phyloP scores from a whole-genome alignment of 2,888 invertebrate species.

The Drosophila crucigera region DNA sequence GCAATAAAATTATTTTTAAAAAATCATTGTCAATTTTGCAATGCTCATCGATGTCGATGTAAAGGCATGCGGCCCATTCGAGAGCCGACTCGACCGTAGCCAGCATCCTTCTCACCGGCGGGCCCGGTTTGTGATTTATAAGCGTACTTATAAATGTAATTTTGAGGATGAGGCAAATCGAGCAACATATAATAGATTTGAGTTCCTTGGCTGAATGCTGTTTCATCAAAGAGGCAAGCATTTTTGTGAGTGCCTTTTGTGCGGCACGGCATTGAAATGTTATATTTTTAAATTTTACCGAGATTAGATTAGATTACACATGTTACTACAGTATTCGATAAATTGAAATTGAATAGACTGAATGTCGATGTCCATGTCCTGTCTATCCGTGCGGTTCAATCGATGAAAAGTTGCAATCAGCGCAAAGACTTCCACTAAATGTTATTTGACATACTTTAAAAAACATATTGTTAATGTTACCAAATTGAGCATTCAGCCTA shows the following conservation, averaged over 20 bases:
- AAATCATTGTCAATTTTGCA: slow-evolving; percentile 77
- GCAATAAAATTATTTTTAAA: slow-evolving; percentile 79
- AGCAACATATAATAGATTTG: slow-evolving; percentile 68
- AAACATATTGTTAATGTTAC: not conserved
- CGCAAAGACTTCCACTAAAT: slow-evolving; percentile 12
- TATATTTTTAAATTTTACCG: slow-evolving; percentile 59
- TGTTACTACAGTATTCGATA: slow-evolving; percentile 68
- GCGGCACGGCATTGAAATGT: slow-evolving; percentile 60
- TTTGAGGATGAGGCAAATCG: slow-evolving; percentile 51
- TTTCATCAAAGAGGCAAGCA: slow-evolving; percentile 52
- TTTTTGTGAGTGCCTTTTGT: slow-evolving; percentile 49
- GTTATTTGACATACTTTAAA: slow-evolving; percentile 25
- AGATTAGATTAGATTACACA: slow-evolving; percentile 70
- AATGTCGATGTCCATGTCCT: slow-evolving; percentile 15
- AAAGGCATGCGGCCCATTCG: slow-evolving; percentile 60
- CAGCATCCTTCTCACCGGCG: slow-evolving; percentile 28
- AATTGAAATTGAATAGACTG: slow-evolving; percentile 65
- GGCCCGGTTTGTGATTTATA: slow-evolving; percentile 77
- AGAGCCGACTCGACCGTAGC: not conserved
- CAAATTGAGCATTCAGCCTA: slow-evolving; percentile 12
- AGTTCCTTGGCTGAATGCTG: slow-evolving; percentile 55
- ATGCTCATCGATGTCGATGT: slow-evolving; percentile 79
- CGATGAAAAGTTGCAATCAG: slow-evolving; percentile 13
- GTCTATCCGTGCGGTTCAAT: slow-evolving; percentile 6
- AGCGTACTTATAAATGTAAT: slow-evolving; percentile 76